These are phyloP conservation scores for Portunus trituberculatus DNA, from an alignment of 1,140 invertebrate genomes.

Conservation along the genomic window DNA sequence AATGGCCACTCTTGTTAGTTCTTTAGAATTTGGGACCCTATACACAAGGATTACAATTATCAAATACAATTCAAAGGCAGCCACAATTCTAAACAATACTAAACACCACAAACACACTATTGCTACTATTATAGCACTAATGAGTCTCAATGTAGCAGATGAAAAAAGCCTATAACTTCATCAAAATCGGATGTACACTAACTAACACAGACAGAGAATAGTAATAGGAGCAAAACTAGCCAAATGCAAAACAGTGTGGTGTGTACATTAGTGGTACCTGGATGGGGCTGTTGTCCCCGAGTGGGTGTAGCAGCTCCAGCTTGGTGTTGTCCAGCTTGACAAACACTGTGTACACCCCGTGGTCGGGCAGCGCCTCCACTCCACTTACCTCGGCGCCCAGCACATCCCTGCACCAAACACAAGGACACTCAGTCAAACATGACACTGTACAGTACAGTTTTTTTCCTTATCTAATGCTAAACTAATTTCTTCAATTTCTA, in stretches of 20 bases:
- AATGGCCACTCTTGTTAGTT: no score
- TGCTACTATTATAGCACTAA: no score
- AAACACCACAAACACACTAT: no score
- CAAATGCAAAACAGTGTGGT: not conserved
- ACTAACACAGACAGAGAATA: no score
- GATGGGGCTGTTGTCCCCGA: constrained; percentile 84
- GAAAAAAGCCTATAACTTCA: no score
- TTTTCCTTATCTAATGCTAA: not conserved
- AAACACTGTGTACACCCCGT: constrained; percentile 86
- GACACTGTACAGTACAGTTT: not conserved
- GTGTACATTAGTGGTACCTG: constrained; percentile 77
- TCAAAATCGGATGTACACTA: no score
- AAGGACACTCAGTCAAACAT: not conserved
- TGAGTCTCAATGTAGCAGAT: no score
- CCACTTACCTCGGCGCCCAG: constrained; percentile 83
- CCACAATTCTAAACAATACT: no score
- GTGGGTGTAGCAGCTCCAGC: constrained; percentile 83
- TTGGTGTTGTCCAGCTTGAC: constrained; percentile 85
- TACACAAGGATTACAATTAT: no score
- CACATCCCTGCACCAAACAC: constrained; percentile 80
- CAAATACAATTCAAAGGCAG: no score
- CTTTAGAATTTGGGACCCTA: no score
- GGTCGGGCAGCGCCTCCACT: constrained; percentile 81
- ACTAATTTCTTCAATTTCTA: not conserved
- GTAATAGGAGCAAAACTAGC: no score